Evolutionary conservation across 2,888 invertebrate genomes (phyloP), one percentile per base, ranked within the genome.

Genomic region (Tenthredo scrophulariae): DNA sequence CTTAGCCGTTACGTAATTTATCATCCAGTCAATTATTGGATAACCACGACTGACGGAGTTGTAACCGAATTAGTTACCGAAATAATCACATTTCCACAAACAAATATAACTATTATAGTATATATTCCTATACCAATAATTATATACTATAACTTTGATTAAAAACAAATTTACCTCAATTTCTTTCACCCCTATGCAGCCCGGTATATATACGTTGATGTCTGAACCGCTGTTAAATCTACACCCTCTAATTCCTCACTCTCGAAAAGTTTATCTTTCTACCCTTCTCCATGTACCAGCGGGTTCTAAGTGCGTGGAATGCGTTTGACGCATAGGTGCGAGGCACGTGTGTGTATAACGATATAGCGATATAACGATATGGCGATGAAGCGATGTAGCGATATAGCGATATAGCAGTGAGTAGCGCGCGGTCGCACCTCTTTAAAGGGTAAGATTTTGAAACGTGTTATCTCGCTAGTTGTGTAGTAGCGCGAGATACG

Each of bases 1-100:
- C 40, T 80, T 80, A 80, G 58, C 80, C 40, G 62, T 29, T 54
- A 37, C 37, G 67, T 85, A 85, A 85, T 85, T 85, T 79, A 85
- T 85, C 85, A 85, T 85, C 80, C 85, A 80, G 85, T 85, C 85
- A 85, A 85, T 85, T 85, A 85, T 85, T 54, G 80, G 85, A 80
- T 85, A 85, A 85, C 79, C 85, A 85, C 54, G 37, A 70, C 67
- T 80, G 85, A 82, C 85, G 70, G 70, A 77, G 80, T 82, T 54
- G 37, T 85, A 80, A 85, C 70, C 80, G 85, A 85, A 85, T 85
- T 82, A 85, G 85, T 85, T 82, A 33, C 65, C 29, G 40, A 82
- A 70, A 83, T 83, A 85, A 85, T 85, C 26, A 50, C 54, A 82
- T 79, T 72, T 77, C 37, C 40, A 62, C 43, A 65, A 43, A 65